Conservation (phyloP, 2,797 vertebrate genomes). For the Forpus xanthops region DNA sequence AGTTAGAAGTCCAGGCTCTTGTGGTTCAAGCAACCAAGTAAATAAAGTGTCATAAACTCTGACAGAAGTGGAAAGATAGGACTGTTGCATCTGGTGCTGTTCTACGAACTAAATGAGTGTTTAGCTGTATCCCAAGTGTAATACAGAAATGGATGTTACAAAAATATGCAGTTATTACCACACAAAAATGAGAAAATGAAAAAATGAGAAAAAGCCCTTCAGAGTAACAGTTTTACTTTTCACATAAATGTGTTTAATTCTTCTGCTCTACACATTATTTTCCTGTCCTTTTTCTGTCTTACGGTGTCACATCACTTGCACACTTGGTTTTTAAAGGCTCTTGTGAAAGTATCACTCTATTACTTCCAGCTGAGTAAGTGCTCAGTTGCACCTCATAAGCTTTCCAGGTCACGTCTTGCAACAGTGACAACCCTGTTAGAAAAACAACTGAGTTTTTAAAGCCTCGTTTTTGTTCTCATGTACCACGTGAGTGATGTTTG, state of each 20-base stretch:
- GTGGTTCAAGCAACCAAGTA: neutral
- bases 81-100: neutral
- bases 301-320: slow-evolving; percentile 28
- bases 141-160: slow-evolving; percentile 5
- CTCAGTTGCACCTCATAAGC: slow-evolving; percentile 59
- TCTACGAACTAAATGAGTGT: slow-evolving; percentile 35
- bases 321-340: slow-evolving; percentile 44
- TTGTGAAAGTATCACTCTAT: slow-evolving; percentile 50
- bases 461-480: neutral
- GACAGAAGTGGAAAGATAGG: neutral
- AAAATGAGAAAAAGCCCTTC: neutral
- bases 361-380: slow-evolving; percentile 67
- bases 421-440: slow-evolving; percentile 35
- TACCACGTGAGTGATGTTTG: neutral
- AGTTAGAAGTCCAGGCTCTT: neutral
- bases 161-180: neutral
- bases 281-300: neutral
- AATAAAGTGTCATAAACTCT: neutral
- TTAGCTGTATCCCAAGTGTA: slow-evolving; percentile 19
- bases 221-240: neutral
- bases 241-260: neutral
- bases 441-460: slow-evolving; percentile 56
- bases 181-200: neutral
- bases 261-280: neutral
- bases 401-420: slow-evolving; percentile 50